These are phyloP conservation scores for Lottia gigantea DNA, from an alignment of 2,888 invertebrate species.

Conservation along the genomic window DNA sequence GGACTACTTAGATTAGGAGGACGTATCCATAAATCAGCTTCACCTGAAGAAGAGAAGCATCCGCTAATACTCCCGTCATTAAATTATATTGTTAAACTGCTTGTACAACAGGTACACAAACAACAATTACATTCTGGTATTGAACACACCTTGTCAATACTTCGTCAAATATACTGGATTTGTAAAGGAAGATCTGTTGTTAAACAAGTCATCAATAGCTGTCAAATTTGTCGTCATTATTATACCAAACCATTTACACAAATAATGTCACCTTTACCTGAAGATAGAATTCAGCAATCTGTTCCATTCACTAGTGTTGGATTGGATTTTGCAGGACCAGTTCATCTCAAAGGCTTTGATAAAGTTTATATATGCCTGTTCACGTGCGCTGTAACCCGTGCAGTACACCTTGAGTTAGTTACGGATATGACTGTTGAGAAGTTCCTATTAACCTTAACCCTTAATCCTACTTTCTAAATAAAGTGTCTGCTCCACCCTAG, in stretches of 20 bases:
- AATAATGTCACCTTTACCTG: constrained; percentile 13
- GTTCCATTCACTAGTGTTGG: constrained; percentile 21
- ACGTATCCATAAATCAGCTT: neutral
- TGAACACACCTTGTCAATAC: neutral
- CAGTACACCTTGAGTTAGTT: neutral
- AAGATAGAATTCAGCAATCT: constrained; percentile 4
- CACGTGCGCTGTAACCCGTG: neutral
- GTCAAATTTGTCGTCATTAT: constrained; percentile 17
- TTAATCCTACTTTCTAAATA: too few species aligned
- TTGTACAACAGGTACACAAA: neutral
- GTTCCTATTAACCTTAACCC: neutral
- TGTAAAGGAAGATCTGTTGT: constrained; percentile 7
- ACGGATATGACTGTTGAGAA: constrained; percentile 3
- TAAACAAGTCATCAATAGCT: constrained; percentile 13
- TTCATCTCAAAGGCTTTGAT: constrained; percentile 13
- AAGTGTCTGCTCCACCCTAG: too few species aligned
- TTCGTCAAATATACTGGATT: constrained; percentile 21
- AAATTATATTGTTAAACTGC: neutral
- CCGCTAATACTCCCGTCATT: neutral
- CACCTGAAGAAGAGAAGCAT: neutral
- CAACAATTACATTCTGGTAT: constrained; percentile 18
- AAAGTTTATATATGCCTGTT: neutral
- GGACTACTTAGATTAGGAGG: neutral
- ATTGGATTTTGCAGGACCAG: constrained; percentile 21
- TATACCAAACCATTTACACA: constrained; percentile 14